phyloP scores from a whole-genome alignment of 2,113 vertebrate species.

The Eubucco bourcierii region DNA sequence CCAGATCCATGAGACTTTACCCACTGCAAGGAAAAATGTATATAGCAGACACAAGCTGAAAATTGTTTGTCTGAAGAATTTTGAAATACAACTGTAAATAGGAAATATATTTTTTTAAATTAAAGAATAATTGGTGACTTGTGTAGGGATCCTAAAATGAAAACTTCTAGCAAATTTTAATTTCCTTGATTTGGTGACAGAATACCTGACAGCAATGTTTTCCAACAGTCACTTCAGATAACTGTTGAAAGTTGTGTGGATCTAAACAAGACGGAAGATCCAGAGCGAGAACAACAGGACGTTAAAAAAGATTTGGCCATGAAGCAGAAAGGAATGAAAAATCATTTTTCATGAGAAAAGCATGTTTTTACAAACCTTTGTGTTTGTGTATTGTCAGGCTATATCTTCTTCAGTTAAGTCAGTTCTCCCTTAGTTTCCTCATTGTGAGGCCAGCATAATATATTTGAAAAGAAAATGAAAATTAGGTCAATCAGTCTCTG shows the following conservation, averaged over 20 bases:
- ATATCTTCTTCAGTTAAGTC: not conserved
- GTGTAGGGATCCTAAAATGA: not conserved
- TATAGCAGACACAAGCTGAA: not conserved
- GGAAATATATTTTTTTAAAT: not conserved
- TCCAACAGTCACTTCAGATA: not conserved
- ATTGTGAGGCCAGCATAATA: not conserved
- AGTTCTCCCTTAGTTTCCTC: not conserved
- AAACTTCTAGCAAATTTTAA: not conserved
- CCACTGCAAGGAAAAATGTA: not conserved
- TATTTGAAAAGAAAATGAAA: not conserved
- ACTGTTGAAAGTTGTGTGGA: not conserved
- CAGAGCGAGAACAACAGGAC: not conserved
- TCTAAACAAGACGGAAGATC: not conserved
- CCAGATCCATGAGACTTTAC: not conserved
- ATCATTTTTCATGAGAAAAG: not conserved
- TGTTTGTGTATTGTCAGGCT: not conserved
- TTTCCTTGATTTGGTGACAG: not conserved
- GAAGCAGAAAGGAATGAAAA: not conserved
- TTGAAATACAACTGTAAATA: not conserved
- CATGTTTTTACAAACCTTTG: not conserved
- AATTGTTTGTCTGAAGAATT: not conserved
- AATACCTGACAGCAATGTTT: not conserved
- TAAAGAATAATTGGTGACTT: not conserved
- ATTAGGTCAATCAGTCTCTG: not conserved
- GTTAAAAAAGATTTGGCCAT: not conserved